Conservation (phyloP, 2,113 vertebrate genomes). For the Brachyhypopomus gauderio region DNA sequence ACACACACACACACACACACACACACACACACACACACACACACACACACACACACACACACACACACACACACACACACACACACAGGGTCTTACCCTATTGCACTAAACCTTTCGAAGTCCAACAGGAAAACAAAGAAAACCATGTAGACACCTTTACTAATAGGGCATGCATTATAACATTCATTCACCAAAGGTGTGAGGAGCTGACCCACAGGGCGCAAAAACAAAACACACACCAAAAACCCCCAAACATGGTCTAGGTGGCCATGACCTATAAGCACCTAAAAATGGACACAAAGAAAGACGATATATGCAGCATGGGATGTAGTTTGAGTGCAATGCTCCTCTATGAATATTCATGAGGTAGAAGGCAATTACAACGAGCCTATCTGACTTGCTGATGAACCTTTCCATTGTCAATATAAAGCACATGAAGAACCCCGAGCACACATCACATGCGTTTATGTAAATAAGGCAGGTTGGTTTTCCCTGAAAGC, state of each 20-base stretch:
- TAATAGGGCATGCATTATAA: background rate
- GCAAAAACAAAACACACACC: background rate
- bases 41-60: constrained; percentile 20
- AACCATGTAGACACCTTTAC: constrained; percentile 47
- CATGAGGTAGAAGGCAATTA: background rate
- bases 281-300: background rate
- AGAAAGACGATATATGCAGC: background rate
- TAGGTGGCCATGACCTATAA: background rate
- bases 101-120: constrained; percentile 86
- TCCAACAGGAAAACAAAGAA: constrained; percentile 68
- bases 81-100: constrained; percentile 82
- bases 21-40: constrained; percentile 7
- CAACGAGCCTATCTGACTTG: background rate
- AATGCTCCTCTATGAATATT: background rate
- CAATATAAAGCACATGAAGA: background rate
- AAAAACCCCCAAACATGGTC: background rate
- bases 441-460: background rate
- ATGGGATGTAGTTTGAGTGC: no score
- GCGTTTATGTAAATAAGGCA: background rate
- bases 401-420: background rate
- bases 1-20: constrained; percentile 18
- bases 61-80: constrained; percentile 20
- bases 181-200: background rate
- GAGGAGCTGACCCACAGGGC: background rate
- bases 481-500: background rate